Conservation (phyloP, 2,113 vertebrate genomes). For the Gila orcuttii region DNA sequence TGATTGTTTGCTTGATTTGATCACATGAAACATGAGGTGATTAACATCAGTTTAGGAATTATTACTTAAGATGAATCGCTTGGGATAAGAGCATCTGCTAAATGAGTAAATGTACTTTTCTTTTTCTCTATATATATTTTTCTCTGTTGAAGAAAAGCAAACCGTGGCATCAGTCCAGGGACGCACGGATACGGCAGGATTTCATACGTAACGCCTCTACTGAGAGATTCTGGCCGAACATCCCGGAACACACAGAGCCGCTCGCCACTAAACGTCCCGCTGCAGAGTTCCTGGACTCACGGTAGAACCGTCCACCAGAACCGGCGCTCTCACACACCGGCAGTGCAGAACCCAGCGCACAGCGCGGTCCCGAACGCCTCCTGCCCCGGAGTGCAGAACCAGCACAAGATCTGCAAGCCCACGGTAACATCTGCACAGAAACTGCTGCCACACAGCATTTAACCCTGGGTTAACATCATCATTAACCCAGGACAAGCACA, state of each 20-base stretch:
- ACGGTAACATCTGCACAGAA: constrained; percentile 74
- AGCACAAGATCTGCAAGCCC: constrained; percentile 86
- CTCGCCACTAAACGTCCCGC: constrained; percentile 54
- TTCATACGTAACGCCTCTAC: constrained; percentile 81
- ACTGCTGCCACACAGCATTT: no score
- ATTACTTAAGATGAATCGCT: no score
- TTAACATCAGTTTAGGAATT: no score
- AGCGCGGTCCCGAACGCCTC: constrained; percentile 70
- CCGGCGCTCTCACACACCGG: constrained; percentile 26
- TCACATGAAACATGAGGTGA: background rate
- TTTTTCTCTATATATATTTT: constrained; percentile 19
- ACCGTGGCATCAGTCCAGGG: constrained; percentile 81
- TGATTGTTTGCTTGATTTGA: no score
- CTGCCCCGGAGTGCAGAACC: constrained; percentile 73
- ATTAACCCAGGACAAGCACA: no score
- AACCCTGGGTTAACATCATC: no score
- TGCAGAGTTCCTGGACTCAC: constrained; percentile 39
- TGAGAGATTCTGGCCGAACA: constrained; percentile 75
- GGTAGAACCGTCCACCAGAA: background rate
- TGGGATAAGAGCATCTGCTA: no score
- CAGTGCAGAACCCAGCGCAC: constrained; percentile 58
- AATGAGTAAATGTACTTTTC: background rate
- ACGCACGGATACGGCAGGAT: constrained; percentile 90
- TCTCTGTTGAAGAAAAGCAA: constrained; percentile 74
- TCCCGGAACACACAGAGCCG: constrained; percentile 76